Conservation (phyloP, 2,888 invertebrate species). For the Periphyllus acericola region DNA sequence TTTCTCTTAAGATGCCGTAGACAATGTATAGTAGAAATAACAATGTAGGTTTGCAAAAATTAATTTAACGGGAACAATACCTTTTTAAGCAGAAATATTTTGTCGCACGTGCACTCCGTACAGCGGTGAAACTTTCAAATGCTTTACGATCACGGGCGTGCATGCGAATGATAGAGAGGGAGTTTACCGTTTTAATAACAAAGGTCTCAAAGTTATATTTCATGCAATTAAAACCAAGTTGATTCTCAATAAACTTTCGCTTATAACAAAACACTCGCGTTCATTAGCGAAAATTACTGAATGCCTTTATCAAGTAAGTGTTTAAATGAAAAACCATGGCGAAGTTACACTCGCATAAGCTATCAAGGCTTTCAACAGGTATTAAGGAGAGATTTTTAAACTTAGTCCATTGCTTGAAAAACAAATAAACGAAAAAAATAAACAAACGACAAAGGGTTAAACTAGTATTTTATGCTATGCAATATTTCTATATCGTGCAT, state of each 20-base stretch:
- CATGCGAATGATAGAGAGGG: conserved; percentile 27
- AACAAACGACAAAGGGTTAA: background rate
- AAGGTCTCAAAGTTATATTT: conserved; percentile 26
- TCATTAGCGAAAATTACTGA: conserved; percentile 40
- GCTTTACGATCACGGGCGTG: conserved; percentile 40
- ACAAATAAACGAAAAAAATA: background rate
- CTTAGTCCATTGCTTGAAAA: background rate
- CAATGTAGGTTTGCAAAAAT: background rate
- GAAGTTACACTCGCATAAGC: background rate
- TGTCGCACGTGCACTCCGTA: conserved; percentile 43
- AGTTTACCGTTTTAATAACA: conserved; percentile 51
- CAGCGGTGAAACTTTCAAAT: conserved; percentile 36
- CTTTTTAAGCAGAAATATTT: conserved; percentile 14
- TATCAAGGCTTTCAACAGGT: conserved; percentile 7
- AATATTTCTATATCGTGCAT: too few relatives aligned
- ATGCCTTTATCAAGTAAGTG: conserved; percentile 10
- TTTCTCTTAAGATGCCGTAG: background rate
- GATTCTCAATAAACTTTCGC: conserved; percentile 57
- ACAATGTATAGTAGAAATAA: background rate
- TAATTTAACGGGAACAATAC: background rate
- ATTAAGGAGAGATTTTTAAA: background rate
- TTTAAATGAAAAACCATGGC: conserved; percentile 26
- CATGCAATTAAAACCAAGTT: conserved; percentile 52
- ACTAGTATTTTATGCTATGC: too few relatives aligned
- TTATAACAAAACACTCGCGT: conserved; percentile 36